Evolutionary conservation across 2,113 vertebrate species (phyloP).

Genomic region (Lynx canadensis): DNA sequence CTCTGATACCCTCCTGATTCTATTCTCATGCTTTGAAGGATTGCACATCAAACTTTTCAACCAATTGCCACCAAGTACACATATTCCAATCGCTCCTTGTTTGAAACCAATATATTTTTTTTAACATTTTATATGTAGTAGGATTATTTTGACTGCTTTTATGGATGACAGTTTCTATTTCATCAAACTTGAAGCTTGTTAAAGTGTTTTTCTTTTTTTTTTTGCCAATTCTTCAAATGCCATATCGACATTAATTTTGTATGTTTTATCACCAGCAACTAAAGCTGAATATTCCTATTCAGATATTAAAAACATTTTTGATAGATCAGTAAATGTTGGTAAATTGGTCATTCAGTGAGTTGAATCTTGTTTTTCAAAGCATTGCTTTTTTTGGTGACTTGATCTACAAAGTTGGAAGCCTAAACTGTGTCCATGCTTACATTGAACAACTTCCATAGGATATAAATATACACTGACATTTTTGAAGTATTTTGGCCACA

Average conservation of each 20-base stretch:
- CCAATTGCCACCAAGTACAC: not conserved
- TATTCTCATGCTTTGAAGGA: not conserved
- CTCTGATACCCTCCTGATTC: not conserved
- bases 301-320: not conserved
- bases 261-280: not conserved
- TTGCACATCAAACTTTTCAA: not conserved
- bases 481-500: constrained; percentile 66
- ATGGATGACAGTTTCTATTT: not conserved
- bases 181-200: constrained; percentile 31
- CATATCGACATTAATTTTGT: not conserved
- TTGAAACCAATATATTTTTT: not conserved
- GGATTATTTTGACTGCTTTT: not conserved
- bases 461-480: not conserved
- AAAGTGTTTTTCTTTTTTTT: not conserved
- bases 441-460: not conserved
- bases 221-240: not conserved
- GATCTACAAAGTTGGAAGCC: not conserved
- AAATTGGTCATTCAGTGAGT: not conserved
- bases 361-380: constrained; percentile 18
- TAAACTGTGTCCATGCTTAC: not conserved
- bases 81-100: not conserved
- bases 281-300: not conserved
- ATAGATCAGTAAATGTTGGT: not conserved
- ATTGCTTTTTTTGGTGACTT: not conserved
- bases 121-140: not conserved